Conservation (phyloP, 2,113 vertebrate genomes). For the Nansenia antarctica region DNA sequence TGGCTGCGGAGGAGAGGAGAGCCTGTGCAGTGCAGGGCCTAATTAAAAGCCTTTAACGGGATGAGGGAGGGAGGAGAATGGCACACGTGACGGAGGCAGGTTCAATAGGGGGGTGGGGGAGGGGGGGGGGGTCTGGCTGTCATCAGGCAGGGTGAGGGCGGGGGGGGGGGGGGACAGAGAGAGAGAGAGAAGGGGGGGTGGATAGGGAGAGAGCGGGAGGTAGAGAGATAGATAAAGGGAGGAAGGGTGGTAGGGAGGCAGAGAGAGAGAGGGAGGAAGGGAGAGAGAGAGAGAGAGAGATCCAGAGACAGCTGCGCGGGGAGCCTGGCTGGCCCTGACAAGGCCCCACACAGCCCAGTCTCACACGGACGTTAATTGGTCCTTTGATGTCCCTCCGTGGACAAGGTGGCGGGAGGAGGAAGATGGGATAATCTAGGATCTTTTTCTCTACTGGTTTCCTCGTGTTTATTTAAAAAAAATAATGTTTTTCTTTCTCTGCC, state of each 20-base stretch:
- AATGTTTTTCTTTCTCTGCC: slow-evolving; percentile 27
- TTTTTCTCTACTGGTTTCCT: slow-evolving; percentile 65
- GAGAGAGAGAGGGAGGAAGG: slow-evolving; percentile 36
- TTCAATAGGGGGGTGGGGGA: slow-evolving; percentile 1
- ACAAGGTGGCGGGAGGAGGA: slow-evolving; percentile 82
- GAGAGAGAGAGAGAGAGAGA: slow-evolving; percentile 55
- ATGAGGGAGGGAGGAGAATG: slow-evolving; percentile 57
- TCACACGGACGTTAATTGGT: slow-evolving; percentile 94
- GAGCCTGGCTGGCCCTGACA: slow-evolving; percentile 57
- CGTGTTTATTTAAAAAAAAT: slow-evolving; percentile 65
- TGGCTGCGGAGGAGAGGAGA: no score
- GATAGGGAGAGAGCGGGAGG: slow-evolving; percentile 52
- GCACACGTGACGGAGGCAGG: no score
- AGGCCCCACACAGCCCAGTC: slow-evolving; percentile 83
- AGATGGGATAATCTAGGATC: slow-evolving; percentile 64
- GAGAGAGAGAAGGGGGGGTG: slow-evolving; percentile 54
- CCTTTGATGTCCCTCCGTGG: slow-evolving; percentile 89
- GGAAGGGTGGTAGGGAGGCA: slow-evolving; percentile 49
- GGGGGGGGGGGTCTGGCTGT: no score
- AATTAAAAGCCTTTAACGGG: slow-evolving; percentile 87
- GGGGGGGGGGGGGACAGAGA: slow-evolving; percentile 41
- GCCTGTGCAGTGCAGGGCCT: slow-evolving; percentile 81
- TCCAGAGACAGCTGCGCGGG: slow-evolving; percentile 66
- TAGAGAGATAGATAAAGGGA: slow-evolving; percentile 63
- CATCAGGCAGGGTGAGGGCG: slow-evolving; percentile 31